Conservation (phyloP, 2,888 invertebrate species). For the Phengaris arion region DNA sequence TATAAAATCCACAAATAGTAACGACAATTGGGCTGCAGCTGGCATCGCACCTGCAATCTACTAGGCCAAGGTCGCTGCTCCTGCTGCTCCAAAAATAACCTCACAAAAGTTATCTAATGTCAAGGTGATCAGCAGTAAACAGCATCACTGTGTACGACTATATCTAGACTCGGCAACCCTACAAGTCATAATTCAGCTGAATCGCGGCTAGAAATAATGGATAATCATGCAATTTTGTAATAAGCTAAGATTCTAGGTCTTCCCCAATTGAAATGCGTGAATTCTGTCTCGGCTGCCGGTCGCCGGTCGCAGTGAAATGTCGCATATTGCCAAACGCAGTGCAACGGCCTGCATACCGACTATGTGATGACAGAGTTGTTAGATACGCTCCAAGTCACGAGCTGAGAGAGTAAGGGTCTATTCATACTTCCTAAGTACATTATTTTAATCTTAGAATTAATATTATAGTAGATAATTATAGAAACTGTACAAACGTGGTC, state of each 20-base stretch:
- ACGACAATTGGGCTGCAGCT: too few species aligned
- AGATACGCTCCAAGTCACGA: conserved; percentile 44
- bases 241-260: conserved; percentile 57
- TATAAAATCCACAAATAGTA: too few species aligned
- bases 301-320: conserved; percentile 53
- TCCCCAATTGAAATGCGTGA: conserved; percentile 62
- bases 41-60: too few species aligned
- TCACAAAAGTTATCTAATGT: not conserved
- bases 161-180: not conserved
- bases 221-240: conserved; percentile 42
- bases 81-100: too few species aligned
- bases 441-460: too few species aligned
- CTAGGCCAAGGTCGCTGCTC: too few species aligned
- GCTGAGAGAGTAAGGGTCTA: conserved; percentile 12
- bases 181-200: not conserved
- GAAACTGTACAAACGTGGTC: too few species aligned
- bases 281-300: conserved; percentile 42
- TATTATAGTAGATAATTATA: too few species aligned
- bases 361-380: conserved; percentile 72
- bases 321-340: conserved; percentile 69
- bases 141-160: not conserved
- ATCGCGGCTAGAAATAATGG: conserved; percentile 37
- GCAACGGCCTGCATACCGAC: conserved; percentile 69
- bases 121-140: not conserved
- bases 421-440: too few species aligned